Evolutionary conservation across 2,113 vertebrate species (phyloP).

Genomic region (Scolopax mira): DNA sequence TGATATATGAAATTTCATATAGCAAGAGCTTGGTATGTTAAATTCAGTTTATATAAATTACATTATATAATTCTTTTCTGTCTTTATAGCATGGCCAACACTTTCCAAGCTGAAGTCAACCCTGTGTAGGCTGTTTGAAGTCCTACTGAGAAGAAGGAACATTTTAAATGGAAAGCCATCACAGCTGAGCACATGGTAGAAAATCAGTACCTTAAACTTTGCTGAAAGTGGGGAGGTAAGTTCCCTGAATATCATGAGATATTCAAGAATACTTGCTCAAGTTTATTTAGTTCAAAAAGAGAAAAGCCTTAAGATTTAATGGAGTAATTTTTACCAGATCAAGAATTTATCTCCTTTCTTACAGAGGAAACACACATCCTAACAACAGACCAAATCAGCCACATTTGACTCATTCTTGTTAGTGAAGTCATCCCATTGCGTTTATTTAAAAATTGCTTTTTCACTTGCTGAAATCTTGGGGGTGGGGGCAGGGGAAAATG

Average conservation of each 20-base stretch:
- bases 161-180: not conserved
- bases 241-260: not conserved
- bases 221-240: not conserved
- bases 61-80: not conserved
- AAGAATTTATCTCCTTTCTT: not conserved
- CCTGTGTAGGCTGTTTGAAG: not conserved
- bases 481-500: rapidly evolving
- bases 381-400: not conserved
- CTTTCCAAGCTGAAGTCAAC: not conserved
- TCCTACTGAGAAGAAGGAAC: not conserved
- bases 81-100: not conserved
- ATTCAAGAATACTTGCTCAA: not conserved
- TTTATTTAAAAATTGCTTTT: not conserved
- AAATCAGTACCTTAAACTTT: not conserved
- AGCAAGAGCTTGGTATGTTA: not conserved
- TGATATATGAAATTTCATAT: not conserved
- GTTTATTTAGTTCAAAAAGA: not conserved
- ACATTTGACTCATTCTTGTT: not conserved
- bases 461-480: not conserved
- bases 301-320: not conserved
- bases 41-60: not conserved
- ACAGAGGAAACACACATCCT: not conserved
- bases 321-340: not conserved
- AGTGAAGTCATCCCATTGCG: not conserved
- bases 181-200: not conserved